A percentile compares a stretch with the other conserved stretches of the same genome.
phyloP scores from a whole-genome alignment of 2,113 vertebrate species.

The Atrichornis clamosus region DNA sequence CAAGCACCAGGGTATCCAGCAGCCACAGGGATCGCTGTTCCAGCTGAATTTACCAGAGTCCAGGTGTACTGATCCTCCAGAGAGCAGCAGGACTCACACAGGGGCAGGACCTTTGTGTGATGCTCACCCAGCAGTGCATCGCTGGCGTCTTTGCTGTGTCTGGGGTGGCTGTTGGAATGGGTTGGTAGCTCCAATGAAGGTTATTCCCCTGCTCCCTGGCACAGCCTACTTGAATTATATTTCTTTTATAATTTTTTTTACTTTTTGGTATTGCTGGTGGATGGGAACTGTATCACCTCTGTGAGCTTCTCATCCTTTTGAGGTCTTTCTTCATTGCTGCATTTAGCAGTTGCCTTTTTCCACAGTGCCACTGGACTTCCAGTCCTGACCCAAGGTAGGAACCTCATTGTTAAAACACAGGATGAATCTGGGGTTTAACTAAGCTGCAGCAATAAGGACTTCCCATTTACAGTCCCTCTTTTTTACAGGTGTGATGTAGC shows the following conservation, averaged over 20 bases:
- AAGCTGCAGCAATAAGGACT: background rate
- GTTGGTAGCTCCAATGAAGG: background rate
- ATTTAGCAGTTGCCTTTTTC: background rate
- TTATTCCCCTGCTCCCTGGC: background rate
- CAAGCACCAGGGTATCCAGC: background rate
- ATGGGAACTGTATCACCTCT: background rate
- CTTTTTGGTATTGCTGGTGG: background rate
- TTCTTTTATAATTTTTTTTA: background rate
- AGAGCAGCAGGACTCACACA: background rate
- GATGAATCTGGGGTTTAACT: background rate
- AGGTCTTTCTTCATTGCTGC: background rate
- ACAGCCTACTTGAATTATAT: background rate
- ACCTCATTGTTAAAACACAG: background rate
- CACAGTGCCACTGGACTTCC: background rate
- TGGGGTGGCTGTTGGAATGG: background rate
- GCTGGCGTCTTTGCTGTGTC: background rate
- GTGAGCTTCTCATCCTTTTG: background rate
- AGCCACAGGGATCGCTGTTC: background rate
- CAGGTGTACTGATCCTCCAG: constrained; percentile 37
- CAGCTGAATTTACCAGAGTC: constrained; percentile 25
- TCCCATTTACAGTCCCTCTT: background rate
- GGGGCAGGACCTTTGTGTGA: background rate
- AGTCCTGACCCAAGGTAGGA: background rate
- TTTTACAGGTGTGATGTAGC: background rate
- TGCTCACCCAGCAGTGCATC: fast-evolving